These are phyloP conservation scores for Rhagologus leucostigma DNA, from an alignment of 2,113 vertebrate species.

Conservation along the genomic window DNA sequence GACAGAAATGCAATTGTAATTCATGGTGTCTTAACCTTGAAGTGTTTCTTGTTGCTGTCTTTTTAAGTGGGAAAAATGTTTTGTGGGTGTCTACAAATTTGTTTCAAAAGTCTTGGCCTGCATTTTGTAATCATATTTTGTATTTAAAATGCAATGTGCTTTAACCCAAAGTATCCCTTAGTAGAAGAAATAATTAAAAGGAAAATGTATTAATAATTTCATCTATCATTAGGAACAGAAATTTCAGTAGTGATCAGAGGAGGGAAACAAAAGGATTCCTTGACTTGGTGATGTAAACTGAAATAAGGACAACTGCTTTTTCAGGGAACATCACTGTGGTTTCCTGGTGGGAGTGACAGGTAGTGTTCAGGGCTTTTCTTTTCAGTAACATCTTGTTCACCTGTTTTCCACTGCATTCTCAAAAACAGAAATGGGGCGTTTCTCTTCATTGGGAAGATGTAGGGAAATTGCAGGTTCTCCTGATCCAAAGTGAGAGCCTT, in stretches of 20 bases:
- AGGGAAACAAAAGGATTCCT: neutral
- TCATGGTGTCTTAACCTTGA: conserved; percentile 6
- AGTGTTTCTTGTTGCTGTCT: neutral
- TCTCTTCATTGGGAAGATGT: rapidly evolving
- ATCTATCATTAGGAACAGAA: neutral
- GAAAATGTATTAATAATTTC: neutral
- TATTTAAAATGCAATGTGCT: neutral
- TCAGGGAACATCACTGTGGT: neutral
- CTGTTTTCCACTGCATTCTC: neutral
- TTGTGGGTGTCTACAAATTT: neutral
- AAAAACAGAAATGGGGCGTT: neutral
- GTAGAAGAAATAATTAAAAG: neutral
- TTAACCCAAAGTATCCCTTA: neutral
- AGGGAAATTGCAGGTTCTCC: neutral
- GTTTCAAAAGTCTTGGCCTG: neutral
- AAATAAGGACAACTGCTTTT: neutral
- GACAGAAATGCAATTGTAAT: conserved; percentile 14
- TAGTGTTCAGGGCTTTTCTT: neutral
- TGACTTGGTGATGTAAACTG: neutral
- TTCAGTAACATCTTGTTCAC: neutral
- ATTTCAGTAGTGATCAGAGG: neutral
- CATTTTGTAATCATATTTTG: neutral
- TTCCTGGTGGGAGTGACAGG: neutral
- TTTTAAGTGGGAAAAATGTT: neutral
- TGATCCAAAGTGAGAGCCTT: neutral